Evolutionary conservation across 2,797 vertebrate genomes (phyloP).

Genomic region (Pempheris klunzingeri): DNA sequence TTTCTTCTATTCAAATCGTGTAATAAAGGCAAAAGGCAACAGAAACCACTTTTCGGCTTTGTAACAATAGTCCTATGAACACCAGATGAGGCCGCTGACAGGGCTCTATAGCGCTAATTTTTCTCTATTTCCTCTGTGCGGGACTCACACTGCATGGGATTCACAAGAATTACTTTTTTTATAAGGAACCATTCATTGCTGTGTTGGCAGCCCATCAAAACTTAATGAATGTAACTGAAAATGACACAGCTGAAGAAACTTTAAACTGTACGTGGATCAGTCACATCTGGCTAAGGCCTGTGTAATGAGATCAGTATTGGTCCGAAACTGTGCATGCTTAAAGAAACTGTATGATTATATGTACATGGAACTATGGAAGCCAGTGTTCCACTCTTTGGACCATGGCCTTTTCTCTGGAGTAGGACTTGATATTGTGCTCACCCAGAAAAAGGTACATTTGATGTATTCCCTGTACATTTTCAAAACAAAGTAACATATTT

Average conservation of each 20-base stretch:
- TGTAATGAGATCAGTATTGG: too few relatives aligned
- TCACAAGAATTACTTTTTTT: not conserved
- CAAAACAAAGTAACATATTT: not conserved
- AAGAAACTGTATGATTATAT: too few relatives aligned
- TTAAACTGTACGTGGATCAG: not conserved
- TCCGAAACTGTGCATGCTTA: too few relatives aligned
- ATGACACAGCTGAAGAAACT: not conserved
- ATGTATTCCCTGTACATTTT: not conserved
- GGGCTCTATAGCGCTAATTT: too few relatives aligned
- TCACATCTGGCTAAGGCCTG: too few relatives aligned
- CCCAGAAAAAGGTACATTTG: not conserved
- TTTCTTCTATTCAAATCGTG: not conserved
- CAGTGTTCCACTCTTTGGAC: not conserved
- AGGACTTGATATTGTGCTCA: not conserved
- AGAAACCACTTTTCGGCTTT: not conserved
- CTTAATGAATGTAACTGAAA: not conserved
- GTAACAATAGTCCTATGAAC: too few relatives aligned
- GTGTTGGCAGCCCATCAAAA: not conserved
- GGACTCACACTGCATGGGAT: not conserved
- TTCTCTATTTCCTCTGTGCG: too few relatives aligned
- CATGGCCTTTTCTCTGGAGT: not conserved
- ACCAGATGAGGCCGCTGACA: too few relatives aligned
- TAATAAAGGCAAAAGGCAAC: not conserved
- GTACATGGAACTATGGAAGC: slow-evolving; percentile 1
- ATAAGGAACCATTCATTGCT: not conserved